Percentiles rank a stretch among this genome's conserved stretches.
phyloP scores from a whole-genome alignment of 2,888 invertebrate genomes.

The Anodontia alba region DNA sequence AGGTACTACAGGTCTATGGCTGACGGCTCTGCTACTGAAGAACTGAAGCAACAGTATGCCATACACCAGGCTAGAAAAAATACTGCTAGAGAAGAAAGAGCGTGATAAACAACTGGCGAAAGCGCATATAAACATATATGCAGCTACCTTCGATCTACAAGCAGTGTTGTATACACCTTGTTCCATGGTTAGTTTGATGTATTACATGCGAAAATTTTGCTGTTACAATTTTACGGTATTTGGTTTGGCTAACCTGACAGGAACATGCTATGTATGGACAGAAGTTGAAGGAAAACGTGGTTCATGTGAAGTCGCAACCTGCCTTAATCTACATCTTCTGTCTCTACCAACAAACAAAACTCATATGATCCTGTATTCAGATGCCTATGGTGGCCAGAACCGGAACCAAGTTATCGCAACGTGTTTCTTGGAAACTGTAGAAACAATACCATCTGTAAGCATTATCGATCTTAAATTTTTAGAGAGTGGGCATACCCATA shows the following conservation, averaged over 20 bases:
- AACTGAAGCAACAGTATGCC: slow-evolving; percentile 16
- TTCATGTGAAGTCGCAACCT: slow-evolving; percentile 47
- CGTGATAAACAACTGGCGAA: slow-evolving; percentile 17
- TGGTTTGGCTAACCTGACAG: slow-evolving; percentile 17
- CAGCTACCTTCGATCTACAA: slow-evolving; percentile 39
- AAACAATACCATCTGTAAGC: slow-evolving; percentile 22
- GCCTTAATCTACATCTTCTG: slow-evolving; percentile 32
- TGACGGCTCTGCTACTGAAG: slow-evolving; percentile 11
- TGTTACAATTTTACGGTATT: slow-evolving; percentile 49
- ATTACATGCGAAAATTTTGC: slow-evolving; percentile 33
- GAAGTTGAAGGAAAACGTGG: slow-evolving; percentile 38
- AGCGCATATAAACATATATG: slow-evolving; percentile 3
- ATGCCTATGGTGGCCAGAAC: slow-evolving; percentile 45
- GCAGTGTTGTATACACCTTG: slow-evolving; percentile 46
- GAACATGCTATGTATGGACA: slow-evolving; percentile 41
- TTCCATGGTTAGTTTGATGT: slow-evolving; percentile 30
- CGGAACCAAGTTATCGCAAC: slow-evolving; percentile 40
- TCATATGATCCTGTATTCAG: slow-evolving; percentile 49
- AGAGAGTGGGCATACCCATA: slow-evolving; percentile 51
- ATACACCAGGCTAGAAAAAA: slow-evolving; percentile 29
- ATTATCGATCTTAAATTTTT: slow-evolving; percentile 47
- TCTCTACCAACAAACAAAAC: slow-evolving; percentile 16
- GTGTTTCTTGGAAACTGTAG: slow-evolving; percentile 34
- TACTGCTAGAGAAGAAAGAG: slow-evolving; percentile 43
- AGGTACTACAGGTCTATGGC: slow-evolving; percentile 23